phyloP scores from a whole-genome alignment of 1,140 invertebrate species.

The Rhyzopertha dominica region DNA sequence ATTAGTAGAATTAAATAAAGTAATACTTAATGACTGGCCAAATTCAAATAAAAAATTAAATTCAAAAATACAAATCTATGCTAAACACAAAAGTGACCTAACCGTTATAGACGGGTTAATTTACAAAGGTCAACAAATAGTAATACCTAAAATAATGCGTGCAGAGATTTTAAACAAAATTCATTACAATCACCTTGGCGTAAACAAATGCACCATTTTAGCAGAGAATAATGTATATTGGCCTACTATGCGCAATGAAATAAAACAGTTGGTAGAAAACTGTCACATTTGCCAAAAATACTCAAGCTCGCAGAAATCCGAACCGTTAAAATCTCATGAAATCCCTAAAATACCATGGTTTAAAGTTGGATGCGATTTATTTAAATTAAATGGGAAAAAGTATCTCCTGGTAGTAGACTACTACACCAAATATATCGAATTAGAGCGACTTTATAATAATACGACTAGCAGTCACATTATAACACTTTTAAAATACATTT shows the following conservation, averaged over 20 bases:
- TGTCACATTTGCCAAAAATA: conserved; percentile 41
- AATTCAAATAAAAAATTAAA: conserved; percentile 29
- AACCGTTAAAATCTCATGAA: conserved; percentile 33
- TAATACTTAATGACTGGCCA: conserved; percentile 43
- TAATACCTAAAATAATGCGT: conserved; percentile 37
- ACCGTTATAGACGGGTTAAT: conserved; percentile 32
- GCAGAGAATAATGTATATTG: conserved; percentile 42
- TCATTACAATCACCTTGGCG: conserved; percentile 46
- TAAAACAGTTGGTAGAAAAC: conserved; percentile 40
- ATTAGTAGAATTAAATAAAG: conserved; percentile 29
- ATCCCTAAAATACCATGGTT: conserved; percentile 31
- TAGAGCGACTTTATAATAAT: conserved; percentile 14
- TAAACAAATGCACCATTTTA: conserved; percentile 39
- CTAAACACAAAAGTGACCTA: conserved; percentile 20
- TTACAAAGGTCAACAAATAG: conserved; percentile 34
- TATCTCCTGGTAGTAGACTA: conserved; percentile 42
- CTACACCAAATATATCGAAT: conserved; percentile 35
- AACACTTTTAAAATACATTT: conserved; percentile 32
- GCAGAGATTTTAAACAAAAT: conserved; percentile 36
- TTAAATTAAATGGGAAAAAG: conserved; percentile 33
- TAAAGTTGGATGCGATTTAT: conserved; percentile 36
- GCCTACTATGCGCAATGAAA: conserved; percentile 40
- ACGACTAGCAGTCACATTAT: conserved; percentile 13
- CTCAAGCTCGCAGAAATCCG: conserved; percentile 9
- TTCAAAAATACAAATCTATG: conserved; percentile 17